phyloP scores from a whole-genome alignment of 2,888 invertebrate genomes.

The Boloria selene region DNA sequence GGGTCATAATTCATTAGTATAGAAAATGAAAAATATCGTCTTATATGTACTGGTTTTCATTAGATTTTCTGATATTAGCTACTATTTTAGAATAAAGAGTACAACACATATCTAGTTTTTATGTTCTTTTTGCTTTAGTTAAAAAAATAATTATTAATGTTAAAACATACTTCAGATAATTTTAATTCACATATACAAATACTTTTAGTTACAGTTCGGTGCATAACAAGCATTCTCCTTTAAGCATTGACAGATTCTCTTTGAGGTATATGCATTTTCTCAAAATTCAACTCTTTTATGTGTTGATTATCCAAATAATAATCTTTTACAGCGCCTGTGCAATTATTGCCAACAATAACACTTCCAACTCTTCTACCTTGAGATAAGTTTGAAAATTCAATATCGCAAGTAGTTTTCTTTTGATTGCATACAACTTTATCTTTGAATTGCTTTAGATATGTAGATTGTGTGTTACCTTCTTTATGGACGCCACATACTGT shows the following conservation, averaged over 20 bases:
- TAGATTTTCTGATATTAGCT: too few relatives aligned
- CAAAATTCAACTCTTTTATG: conserved; percentile 62
- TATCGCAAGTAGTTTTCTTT: conserved; percentile 53
- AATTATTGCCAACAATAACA: conserved; percentile 51
- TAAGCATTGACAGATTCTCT: conserved; percentile 54
- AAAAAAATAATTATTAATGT: background rate
- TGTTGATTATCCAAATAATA: conserved; percentile 65
- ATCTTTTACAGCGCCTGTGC: conserved; percentile 53
- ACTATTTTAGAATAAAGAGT: too few relatives aligned
- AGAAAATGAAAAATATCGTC: too few relatives aligned
- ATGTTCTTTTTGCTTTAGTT: too few relatives aligned
- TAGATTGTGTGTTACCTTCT: conserved; percentile 40
- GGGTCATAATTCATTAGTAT: conserved; percentile 11
- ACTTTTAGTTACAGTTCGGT: background rate
- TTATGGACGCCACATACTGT: conserved; percentile 56
- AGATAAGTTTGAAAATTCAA: conserved; percentile 52
- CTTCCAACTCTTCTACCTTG: conserved; percentile 56
- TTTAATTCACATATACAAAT: background rate
- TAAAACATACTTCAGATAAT: background rate
- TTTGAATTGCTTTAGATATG: conserved; percentile 43
- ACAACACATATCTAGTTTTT: too few relatives aligned
- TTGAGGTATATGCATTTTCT: conserved; percentile 69
- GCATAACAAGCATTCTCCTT: background rate
- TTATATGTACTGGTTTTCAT: too few relatives aligned
- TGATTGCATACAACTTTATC: conserved; percentile 51